Base-by-base conservation (phyloP, 1,140 invertebrate species). In the Macrocentrus cingulum region DNA sequence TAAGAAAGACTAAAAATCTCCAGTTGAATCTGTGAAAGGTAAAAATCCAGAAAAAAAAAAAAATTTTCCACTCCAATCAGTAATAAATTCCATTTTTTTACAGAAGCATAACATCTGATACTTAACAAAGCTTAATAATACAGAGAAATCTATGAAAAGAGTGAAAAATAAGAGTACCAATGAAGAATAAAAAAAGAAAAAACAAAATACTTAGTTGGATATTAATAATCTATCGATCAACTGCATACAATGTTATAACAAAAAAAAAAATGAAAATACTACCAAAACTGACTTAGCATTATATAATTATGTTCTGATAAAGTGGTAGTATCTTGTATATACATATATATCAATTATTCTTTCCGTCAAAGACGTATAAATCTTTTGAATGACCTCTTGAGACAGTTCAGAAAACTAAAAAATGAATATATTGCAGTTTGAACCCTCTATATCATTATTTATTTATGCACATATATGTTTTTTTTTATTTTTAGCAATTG, bases 1-100 rank as follows among this genome's bases (percentile, higher is more conserved):
- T 70, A 92, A 92, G 83, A 92, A 92, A 77, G 90, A 92, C 80
- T 91, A 89, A 87, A 61, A 66, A 56, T 39, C 42, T 64, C 63
- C 20, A 18, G 37, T 25, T 18, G 19, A 20, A 49, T 45, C 22
- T 16, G 32, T 58, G 41, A 66, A 67, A 50, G 68, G 69, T 70
- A 62, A 66, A 22, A 15, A 4, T 25, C 23, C 11, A 15, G 37
- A 15, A 15, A 15, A 34, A 8, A n/a, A 18, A 1, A 54, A n/a
- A 20, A 25, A 36, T 15, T 50, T 50, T 13, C 11, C 34, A 32
- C 16, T 32, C 1, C 1, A 11, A 50, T 50, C 9, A n/a, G 16
- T 25, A 44, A 44, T 23, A 44, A 23, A 29, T 55, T 39, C 11
- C 15, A 15, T 54, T 44, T 42, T 25, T 39, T 39, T 15, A 15